Conservation (phyloP, 2,113 vertebrate species). For the Lonchura striata region DNA sequence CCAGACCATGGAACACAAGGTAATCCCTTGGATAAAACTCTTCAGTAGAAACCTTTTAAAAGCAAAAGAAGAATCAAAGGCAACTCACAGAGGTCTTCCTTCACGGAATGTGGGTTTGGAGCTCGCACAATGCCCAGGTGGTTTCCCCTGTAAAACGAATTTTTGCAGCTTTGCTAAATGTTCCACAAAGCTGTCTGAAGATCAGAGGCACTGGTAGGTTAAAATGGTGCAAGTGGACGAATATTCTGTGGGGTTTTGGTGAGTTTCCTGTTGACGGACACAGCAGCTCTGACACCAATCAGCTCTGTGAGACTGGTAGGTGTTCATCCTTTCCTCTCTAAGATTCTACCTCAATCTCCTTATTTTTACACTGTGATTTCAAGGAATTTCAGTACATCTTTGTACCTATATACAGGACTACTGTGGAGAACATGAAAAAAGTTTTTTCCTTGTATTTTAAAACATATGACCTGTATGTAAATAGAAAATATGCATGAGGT, state of each 20-base stretch:
- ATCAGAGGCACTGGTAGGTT: neutral
- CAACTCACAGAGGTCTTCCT: conserved; percentile 31
- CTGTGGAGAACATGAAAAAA: neutral
- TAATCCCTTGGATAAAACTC: neutral
- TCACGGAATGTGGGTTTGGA: neutral
- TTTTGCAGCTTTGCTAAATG: neutral
- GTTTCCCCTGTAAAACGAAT: neutral
- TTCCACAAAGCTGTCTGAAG: neutral
- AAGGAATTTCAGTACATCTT: neutral
- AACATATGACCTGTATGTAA: neutral
- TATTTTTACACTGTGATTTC: neutral
- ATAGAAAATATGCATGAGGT: neutral
- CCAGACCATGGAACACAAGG: neutral
- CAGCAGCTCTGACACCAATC: neutral
- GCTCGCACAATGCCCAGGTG: neutral
- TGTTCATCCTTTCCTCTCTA: neutral
- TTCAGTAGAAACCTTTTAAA: neutral
- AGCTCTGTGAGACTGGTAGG: neutral
- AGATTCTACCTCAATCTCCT: neutral
- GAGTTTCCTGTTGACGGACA: neutral
- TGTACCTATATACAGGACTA: neutral
- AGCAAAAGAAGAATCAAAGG: neutral
- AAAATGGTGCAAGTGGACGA: neutral
- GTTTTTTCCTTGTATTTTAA: neutral
- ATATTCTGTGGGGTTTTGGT: neutral